phyloP scores from a whole-genome alignment of 1,140 invertebrate genomes.

The Maconellicoccus hirsutus region DNA sequence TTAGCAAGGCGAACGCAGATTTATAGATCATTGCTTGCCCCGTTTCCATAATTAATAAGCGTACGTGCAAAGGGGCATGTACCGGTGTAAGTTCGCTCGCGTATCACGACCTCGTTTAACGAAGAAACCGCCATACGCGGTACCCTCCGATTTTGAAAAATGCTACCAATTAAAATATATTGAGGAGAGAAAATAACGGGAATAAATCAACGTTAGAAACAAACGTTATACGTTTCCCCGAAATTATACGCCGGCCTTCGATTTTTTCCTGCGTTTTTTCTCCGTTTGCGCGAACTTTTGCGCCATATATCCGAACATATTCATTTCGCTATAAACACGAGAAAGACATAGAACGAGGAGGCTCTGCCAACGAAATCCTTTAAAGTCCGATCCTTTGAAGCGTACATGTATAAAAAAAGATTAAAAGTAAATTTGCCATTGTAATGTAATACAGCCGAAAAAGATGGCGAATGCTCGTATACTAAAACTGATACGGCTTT shows the following conservation, averaged over 20 bases:
- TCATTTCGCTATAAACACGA: no score
- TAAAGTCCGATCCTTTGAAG: not conserved
- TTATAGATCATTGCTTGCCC: not conserved
- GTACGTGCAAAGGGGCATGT: conserved; percentile 2
- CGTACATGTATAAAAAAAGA: not conserved
- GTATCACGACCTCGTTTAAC: not conserved
- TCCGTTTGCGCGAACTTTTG: no score
- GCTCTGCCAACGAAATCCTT: not conserved
- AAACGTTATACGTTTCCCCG: not conserved
- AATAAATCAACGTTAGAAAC: conserved; percentile 4
- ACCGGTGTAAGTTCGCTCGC: not conserved
- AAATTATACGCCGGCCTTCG: not conserved
- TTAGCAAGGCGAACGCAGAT: conserved; percentile 2
- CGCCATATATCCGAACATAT: no score
- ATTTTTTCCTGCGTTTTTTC: no score
- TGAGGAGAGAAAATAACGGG: not conserved
- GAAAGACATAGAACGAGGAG: no score
- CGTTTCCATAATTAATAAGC: conserved; percentile 9
- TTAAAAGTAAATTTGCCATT: conserved; percentile 10
- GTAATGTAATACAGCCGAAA: not conserved
- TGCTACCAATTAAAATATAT: conserved; percentile 9
- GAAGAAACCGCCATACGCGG: not conserved
- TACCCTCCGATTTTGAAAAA: not conserved
- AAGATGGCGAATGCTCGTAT: not conserved
- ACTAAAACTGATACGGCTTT: conserved; percentile 4